These are phyloP conservation scores for Steinernema scapterisci DNA, from an alignment of 2,888 invertebrate genomes.

Conservation along the genomic window DNA sequence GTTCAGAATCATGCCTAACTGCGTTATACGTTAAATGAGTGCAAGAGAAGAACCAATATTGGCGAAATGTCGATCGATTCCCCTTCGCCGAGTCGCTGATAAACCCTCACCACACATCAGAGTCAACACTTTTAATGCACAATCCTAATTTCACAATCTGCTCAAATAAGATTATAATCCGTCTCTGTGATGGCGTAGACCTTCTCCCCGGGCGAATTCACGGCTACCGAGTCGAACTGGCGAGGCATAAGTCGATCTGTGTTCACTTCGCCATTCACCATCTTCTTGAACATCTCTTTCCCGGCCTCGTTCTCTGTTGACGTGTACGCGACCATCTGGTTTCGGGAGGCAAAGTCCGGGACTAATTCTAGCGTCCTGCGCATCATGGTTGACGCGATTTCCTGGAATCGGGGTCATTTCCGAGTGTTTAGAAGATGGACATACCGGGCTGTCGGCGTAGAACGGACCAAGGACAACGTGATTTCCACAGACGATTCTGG, in stretches of 20 bases:
- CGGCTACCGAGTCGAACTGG: not conserved
- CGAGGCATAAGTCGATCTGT: not conserved
- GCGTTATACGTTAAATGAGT: too few species aligned
- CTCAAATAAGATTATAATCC: not conserved
- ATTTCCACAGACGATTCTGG: not conserved
- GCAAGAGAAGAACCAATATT: too few species aligned
- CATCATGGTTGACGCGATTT: not conserved
- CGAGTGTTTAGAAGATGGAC: too few species aligned
- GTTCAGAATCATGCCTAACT: not conserved
- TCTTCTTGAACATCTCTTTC: not conserved
- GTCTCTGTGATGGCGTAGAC: not conserved
- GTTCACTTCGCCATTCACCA: not conserved
- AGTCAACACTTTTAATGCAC: too few species aligned
- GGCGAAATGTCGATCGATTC: too few species aligned
- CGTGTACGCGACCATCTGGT: not conserved
- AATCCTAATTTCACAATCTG: too few species aligned
- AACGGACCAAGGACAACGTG: not conserved
- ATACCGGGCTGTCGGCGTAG: not conserved
- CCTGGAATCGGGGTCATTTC: not conserved
- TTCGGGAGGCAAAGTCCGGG: not conserved
- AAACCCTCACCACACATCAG: too few species aligned
- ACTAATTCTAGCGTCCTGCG: not conserved
- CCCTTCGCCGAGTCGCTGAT: too few species aligned
- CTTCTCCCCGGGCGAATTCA: not conserved
- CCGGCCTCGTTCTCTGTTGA: not conserved